Evolutionary conservation across 2,888 invertebrate species (phyloP), one percentile per base, ranked within the genome.

Genomic region (Lasioglossum morio): DNA sequence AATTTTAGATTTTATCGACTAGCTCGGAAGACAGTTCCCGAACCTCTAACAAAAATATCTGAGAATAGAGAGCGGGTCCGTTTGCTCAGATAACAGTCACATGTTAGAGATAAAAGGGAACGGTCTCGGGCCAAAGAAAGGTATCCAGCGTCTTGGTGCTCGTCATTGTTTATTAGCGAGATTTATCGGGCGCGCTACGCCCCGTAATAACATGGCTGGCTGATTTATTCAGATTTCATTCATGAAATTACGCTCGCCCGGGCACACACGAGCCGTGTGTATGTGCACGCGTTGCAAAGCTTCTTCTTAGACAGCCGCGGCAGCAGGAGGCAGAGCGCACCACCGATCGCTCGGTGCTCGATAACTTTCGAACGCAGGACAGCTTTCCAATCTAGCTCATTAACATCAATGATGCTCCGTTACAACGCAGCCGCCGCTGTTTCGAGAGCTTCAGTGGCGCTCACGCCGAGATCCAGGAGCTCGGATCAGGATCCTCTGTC

Each of bases 341-440:
- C 72, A 37, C 37, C 69, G 78, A 85, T 89, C 85, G 78, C 81
- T 78, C 85, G 84, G 66, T 85, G 88, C 91, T 91, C 92, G 86
- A 92, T 93, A 93, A 92, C 92, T 93, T 93, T 91, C 92, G 91
- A 92, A 91, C 87, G 89, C 89, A 88, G 91, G 92, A 93, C 92
- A 93, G 93, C 93, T 93, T 93, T 93, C 93, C 93, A 93, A 93
- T 93, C 92, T 91, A 93, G 92, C 92, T 93, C 92, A 93, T 93
- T 93, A 93, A 93, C 93, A 93, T 93, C 93, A 91, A 93, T 92
- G 93, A 93, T 92, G 90, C 90, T 92, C 89, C 86, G 88, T 90
- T 89, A 85, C 88, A 89, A 88, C 86, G 84, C 83, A 80, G 79
- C 72, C 72, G 72, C 16, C 72, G 46, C 48, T 12, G 74, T 27